Percentiles rank a stretch among this genome's conserved stretches.
Evolutionary conservation across 2,888 invertebrate species (phyloP).

Genomic region (Zygothrica quintamaculata): DNA sequence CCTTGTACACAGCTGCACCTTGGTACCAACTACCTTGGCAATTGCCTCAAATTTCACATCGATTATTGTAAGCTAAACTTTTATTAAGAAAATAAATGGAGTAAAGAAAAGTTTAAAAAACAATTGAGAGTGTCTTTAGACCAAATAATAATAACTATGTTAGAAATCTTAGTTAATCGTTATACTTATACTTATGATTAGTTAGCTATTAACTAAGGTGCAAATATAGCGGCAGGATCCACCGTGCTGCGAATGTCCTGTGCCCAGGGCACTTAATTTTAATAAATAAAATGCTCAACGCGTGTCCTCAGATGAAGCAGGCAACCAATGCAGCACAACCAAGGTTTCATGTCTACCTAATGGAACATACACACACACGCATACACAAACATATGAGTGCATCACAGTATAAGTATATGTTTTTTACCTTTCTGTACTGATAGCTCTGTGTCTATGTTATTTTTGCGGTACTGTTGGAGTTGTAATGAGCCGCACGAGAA

Average conservation of each 20-base stretch:
- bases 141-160: too few species aligned
- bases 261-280: slow-evolving; percentile 71
- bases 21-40: slow-evolving; percentile 23
- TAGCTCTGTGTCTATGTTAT: slow-evolving; percentile 36
- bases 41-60: neutral
- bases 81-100: neutral
- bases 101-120: neutral
- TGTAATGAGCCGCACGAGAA: slow-evolving; percentile 77
- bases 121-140: neutral
- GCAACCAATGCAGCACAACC: slow-evolving; percentile 30
- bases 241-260: slow-evolving; percentile 26
- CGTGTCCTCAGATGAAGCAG: slow-evolving; percentile 47
- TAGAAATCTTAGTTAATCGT: too few species aligned
- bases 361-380: slow-evolving; percentile 12
- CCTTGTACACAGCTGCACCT: slow-evolving; percentile 32
- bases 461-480: slow-evolving; percentile 61
- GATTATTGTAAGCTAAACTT: neutral
- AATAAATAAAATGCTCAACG: slow-evolving; percentile 73
- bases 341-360: slow-evolving; percentile 25
- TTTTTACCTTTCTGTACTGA: slow-evolving; percentile 2
- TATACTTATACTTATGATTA: too few species aligned
- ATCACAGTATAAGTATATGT: neutral
- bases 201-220: neutral
- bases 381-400: neutral
- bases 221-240: neutral